Evolutionary conservation across 2,888 invertebrate species (phyloP).

Genomic region (Danaus chrysippus): DNA sequence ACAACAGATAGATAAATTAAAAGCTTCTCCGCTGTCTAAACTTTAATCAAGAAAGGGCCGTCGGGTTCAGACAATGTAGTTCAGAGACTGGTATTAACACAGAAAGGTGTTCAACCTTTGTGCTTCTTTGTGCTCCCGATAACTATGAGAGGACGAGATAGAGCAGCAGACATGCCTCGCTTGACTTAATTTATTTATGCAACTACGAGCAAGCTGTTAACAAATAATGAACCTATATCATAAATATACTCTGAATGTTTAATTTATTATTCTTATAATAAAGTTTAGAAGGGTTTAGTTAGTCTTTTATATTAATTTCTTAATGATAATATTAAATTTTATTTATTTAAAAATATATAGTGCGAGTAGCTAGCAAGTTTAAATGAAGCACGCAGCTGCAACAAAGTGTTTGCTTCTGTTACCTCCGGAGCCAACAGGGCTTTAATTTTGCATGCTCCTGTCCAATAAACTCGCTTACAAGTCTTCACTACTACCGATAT

Average conservation of each 20-base stretch:
- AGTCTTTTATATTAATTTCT: too few relatives aligned
- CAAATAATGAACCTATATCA: too few relatives aligned
- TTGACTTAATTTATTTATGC: conserved; percentile 5
- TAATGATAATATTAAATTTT: too few relatives aligned
- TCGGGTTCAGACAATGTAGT: conserved; percentile 29
- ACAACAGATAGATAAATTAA: conserved; percentile 1
- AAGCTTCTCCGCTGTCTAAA: conserved; percentile 13
- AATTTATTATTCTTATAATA: too few relatives aligned
- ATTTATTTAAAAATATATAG: neutral
- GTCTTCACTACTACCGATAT: conserved; percentile 26
- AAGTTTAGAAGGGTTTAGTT: too few relatives aligned
- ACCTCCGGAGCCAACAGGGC: conserved; percentile 31
- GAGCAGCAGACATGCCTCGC: conserved; percentile 24
- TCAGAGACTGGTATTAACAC: conserved; percentile 31
- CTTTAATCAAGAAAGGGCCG: conserved; percentile 30
- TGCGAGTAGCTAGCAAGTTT: conserved; percentile 11
- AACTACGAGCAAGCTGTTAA: too few relatives aligned
- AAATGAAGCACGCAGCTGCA: conserved; percentile 33
- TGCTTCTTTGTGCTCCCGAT: conserved; percentile 40
- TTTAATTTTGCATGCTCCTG: conserved; percentile 41
- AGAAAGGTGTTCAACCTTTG: conserved; percentile 37
- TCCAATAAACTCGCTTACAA: conserved; percentile 38
- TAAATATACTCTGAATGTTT: too few relatives aligned
- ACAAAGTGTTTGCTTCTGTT: conserved; percentile 40
- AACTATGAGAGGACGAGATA: conserved; percentile 40